A percentile compares a stretch with the other conserved stretches of the same genome.
phyloP scores from a whole-genome alignment of 2,797 vertebrate genomes.

The Pelobates cultripes region DNA sequence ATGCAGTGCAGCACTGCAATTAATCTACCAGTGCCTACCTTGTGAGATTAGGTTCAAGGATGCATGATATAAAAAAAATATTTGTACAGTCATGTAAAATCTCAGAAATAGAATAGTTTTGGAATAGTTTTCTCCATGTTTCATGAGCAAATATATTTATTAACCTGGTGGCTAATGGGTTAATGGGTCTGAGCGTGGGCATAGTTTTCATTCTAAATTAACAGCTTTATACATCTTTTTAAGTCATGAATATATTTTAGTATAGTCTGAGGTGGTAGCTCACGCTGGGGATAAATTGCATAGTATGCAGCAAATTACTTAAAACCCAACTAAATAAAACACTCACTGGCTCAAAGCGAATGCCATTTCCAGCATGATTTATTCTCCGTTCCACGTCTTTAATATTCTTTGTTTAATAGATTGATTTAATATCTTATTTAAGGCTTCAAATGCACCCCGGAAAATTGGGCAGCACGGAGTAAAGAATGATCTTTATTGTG shows the following conservation, averaged over 20 bases:
- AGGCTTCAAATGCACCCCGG: not conserved
- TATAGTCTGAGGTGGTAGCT: not conserved
- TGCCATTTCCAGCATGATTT: conserved; percentile 15
- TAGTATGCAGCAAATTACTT: conserved; percentile 7
- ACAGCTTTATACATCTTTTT: conserved; percentile 12
- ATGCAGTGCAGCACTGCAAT: no score
- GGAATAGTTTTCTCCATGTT: no score
- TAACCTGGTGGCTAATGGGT: not conserved
- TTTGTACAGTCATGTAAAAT: no score
- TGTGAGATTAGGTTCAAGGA: no score
- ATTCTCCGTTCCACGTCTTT: not conserved
- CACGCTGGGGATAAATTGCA: conserved; percentile 16
- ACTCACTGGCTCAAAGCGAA: not conserved
- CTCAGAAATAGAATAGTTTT: no score
- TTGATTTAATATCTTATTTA: conserved; percentile 21
- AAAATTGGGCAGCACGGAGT: not conserved
- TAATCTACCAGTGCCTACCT: no score
- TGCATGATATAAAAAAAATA: no score
- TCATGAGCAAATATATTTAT: no score
- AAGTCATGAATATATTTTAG: conserved; percentile 1
- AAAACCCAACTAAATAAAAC: conserved; percentile 23
- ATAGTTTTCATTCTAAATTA: conserved; percentile 1
- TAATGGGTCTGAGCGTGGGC: not conserved
- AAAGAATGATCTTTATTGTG: not conserved
- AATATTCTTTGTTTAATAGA: conserved; percentile 14